phyloP scores from a whole-genome alignment of 2,797 vertebrate species.

The Chloroceryle inda region DNA sequence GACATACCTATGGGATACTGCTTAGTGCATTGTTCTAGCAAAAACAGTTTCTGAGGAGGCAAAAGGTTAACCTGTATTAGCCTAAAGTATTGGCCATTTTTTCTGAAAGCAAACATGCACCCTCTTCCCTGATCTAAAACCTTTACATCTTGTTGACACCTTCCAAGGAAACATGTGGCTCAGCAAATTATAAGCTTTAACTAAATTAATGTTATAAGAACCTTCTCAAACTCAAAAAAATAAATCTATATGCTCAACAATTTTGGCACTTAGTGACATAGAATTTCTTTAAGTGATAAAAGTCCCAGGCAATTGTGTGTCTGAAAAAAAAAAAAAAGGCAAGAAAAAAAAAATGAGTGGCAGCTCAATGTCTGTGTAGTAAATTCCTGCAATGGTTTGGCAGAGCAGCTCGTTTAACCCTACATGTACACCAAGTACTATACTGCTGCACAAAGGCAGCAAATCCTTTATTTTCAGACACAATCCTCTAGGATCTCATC shows the following conservation, averaged over 20 bases:
- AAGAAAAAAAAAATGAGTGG: neutral
- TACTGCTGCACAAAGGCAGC: neutral
- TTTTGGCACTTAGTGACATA: neutral
- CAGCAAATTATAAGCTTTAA: neutral
- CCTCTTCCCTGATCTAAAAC: neutral
- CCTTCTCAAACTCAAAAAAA: neutral
- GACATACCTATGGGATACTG: neutral
- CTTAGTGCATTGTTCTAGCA: neutral
- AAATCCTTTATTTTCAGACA: slow-evolving; percentile 6
- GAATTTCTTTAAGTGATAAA: neutral
- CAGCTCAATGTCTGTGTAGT: neutral
- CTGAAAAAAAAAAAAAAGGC: neutral
- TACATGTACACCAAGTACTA: neutral
- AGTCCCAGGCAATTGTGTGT: neutral
- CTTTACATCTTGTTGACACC: neutral
- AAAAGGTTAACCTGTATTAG: neutral
- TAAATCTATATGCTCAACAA: neutral
- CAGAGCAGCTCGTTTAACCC: neutral
- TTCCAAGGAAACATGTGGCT: neutral
- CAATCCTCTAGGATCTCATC: neutral
- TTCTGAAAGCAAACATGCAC: neutral
- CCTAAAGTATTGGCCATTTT: neutral
- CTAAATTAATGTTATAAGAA: neutral
- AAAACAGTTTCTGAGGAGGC: neutral
- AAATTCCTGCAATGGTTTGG: neutral